A percentile compares a stretch with the other conserved stretches of the same genome.
Conservation (phyloP, 2,797 vertebrate genomes). For the Xerus rutilus region DNA sequence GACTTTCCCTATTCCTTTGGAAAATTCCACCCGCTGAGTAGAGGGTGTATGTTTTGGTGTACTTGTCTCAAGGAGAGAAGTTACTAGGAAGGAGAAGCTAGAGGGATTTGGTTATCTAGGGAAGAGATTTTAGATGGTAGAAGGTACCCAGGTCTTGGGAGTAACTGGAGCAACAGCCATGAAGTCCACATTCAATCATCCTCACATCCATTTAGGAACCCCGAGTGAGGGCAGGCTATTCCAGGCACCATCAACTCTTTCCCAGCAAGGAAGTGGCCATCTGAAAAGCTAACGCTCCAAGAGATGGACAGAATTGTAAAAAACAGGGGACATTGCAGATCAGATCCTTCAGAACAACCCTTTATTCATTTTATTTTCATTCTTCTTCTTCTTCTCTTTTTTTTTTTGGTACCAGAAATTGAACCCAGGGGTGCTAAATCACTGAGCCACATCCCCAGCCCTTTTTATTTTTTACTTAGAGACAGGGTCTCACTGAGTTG, state of each 20-base stretch:
- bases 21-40: slow-evolving; percentile 61
- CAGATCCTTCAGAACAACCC: neutral
- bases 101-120: neutral
- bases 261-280: neutral
- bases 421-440: too few relatives aligned
- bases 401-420: too few relatives aligned
- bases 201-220: neutral
- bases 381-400: too few relatives aligned
- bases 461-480: too few relatives aligned
- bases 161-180: accelerated
- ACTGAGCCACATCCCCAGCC: too few relatives aligned
- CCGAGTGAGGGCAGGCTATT: neutral
- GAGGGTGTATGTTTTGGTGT: neutral
- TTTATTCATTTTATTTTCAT: neutral
- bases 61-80: slow-evolving; percentile 41
- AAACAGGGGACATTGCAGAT: accelerated
- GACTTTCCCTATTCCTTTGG: slow-evolving; percentile 70
- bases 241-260: neutral
- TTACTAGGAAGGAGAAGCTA: neutral
- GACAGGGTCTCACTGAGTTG: too few relatives aligned
- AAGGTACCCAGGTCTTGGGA: accelerated
- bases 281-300: neutral
- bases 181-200: neutral
- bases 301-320: neutral
- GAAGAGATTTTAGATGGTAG: neutral